A percentile compares a stretch with the other conserved stretches of the same genome.
phyloP scores from a whole-genome alignment of 2,113 vertebrate species.

The Thalassoma bifasciatum region DNA sequence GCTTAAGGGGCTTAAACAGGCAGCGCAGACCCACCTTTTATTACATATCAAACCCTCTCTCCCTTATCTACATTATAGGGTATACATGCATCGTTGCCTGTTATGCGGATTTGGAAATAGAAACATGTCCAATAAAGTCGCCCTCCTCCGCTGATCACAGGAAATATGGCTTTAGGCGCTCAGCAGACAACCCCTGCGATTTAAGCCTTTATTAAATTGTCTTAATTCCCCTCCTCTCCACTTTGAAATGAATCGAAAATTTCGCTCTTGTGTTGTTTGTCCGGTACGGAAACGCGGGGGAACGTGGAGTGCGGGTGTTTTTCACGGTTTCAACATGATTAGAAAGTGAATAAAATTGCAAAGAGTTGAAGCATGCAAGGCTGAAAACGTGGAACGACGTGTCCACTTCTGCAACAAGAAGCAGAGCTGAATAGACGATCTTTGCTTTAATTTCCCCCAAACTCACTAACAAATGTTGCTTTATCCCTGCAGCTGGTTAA shows the following conservation, averaged over 20 bases:
- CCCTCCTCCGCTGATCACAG: constrained; percentile 77
- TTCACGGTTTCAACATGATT: constrained; percentile 54
- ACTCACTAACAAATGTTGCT: neutral
- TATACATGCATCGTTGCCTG: constrained; percentile 79
- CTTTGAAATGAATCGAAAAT: constrained; percentile 65
- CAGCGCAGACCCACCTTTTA: constrained; percentile 79
- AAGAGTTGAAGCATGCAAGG: constrained; percentile 13
- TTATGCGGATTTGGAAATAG: constrained; percentile 81
- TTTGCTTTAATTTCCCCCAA: neutral
- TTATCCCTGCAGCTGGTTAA: constrained; percentile 23
- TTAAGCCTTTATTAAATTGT: constrained; percentile 76
- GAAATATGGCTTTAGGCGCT: constrained; percentile 75
- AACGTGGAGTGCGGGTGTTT: constrained; percentile 23
- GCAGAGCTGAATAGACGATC: neutral
- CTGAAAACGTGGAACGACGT: constrained; percentile 2
- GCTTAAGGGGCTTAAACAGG: constrained; percentile 84
- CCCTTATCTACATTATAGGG: constrained; percentile 79
- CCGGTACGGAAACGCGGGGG: constrained; percentile 35
- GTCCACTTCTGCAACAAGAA: constrained; percentile 27
- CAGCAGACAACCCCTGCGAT: constrained; percentile 66
- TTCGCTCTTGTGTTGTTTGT: constrained; percentile 66
- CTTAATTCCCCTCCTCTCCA: constrained; percentile 71
- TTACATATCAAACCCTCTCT: constrained; percentile 78
- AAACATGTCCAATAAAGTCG: constrained; percentile 78
- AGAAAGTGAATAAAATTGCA: constrained; percentile 37